phyloP scores from a whole-genome alignment of 1,140 invertebrate species.

The Papilio helenus region DNA sequence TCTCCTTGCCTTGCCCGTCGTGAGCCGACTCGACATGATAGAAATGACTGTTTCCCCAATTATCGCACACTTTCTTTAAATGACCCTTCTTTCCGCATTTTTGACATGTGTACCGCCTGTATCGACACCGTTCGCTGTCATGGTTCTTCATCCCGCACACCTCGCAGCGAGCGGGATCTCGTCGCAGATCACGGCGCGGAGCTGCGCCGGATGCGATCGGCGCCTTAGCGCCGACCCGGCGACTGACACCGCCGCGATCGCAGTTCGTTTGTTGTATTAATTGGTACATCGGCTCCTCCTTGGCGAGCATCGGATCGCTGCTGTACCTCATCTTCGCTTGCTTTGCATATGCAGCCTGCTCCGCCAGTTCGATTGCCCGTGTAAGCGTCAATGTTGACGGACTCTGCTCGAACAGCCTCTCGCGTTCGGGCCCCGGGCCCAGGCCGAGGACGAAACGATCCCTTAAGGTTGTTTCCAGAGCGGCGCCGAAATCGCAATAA shows the following conservation, averaged over 20 bases:
- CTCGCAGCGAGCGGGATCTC: not conserved
- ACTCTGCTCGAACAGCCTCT: conserved; percentile 47
- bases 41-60: no score
- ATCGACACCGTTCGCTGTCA: conserved; percentile 38
- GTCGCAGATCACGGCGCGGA: not conserved
- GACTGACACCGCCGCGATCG: conserved; percentile 12
- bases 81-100: conserved; percentile 43
- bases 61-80: conserved; percentile 41
- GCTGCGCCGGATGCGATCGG: not conserved
- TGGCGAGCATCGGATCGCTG: conserved; percentile 11
- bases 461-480: no score
- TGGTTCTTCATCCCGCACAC: conserved; percentile 45
- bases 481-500: no score
- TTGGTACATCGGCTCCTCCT: not conserved
- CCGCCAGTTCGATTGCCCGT: conserved; percentile 28
- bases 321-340: not conserved
- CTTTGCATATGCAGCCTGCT: conserved; percentile 25
- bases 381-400: conserved; percentile 33
- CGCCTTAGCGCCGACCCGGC: not conserved
- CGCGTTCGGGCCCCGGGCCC: conserved; percentile 44
- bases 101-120: conserved; percentile 43
- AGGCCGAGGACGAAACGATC: no score
- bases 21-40: no score
- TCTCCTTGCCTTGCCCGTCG: no score
- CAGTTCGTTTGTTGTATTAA: not conserved